A percentile compares a stretch with the other conserved stretches of the same genome.
These are phyloP conservation scores for Trichogramma evanescens DNA, from an alignment of 2,888 invertebrate species.

Conservation along the genomic window DNA sequence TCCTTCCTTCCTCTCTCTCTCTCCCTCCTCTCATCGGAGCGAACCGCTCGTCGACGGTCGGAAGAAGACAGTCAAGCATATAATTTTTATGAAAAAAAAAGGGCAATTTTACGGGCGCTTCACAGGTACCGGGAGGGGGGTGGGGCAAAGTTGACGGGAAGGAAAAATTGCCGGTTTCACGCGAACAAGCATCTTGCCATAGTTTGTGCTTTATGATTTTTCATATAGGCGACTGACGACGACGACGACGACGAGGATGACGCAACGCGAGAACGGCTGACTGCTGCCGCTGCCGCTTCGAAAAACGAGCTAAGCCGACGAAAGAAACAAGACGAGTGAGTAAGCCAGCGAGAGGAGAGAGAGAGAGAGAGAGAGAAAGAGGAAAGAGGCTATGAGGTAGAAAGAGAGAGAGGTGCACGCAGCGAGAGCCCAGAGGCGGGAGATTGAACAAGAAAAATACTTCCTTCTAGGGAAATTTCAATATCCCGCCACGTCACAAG, in stretches of 20 bases:
- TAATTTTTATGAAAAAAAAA: no score
- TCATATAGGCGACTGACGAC: neutral
- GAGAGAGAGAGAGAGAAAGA: no score
- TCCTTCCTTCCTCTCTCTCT: no score
- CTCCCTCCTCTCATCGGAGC: no score
- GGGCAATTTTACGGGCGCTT: no score
- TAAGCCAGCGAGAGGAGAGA: no score
- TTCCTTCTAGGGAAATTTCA: slow-evolving; percentile 18
- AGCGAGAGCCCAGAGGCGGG: neutral
- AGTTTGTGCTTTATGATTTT: slow-evolving; percentile 11
- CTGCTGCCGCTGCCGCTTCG: neutral
- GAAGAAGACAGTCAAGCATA: no score
- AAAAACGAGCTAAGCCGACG: neutral
- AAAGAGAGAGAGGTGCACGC: no score
- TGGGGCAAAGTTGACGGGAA: neutral
- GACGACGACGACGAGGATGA: neutral
- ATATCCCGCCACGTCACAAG: slow-evolving; percentile 14
- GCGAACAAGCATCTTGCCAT: neutral
- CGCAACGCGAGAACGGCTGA: no score
- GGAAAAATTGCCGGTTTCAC: slow-evolving; percentile 4
- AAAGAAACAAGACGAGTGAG: slow-evolving; percentile 3
- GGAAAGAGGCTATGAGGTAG: no score
- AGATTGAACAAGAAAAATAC: slow-evolving; percentile 18
- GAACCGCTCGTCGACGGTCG: no score
- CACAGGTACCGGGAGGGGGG: no score